A percentile compares a stretch with the other conserved stretches of the same genome.
phyloP scores from a whole-genome alignment of 2,888 invertebrate genomes.

The Minunthozetes semirufus region DNA sequence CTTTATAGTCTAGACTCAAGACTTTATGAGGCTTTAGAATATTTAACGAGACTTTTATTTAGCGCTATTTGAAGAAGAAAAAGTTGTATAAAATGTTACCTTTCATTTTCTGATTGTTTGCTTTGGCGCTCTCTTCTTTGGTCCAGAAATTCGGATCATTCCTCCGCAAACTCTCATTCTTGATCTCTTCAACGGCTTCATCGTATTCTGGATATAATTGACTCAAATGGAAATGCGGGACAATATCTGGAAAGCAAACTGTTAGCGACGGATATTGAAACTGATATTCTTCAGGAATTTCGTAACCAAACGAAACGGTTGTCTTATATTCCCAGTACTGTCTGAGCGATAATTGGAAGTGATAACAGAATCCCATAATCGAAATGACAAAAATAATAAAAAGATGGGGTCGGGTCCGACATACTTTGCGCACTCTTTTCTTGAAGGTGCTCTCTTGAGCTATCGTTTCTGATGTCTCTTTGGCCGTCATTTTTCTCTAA shows the following conservation, averaged over 20 bases:
- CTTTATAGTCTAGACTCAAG: no score
- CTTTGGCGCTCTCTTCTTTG: not conserved
- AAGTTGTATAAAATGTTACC: no score
- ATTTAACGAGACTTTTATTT: no score
- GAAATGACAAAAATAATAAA: slow-evolving; percentile 32
- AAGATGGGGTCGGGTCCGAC: slow-evolving; percentile 25
- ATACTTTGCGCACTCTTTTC: not conserved
- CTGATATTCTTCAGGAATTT: slow-evolving; percentile 16
- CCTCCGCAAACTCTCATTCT: not conserved
- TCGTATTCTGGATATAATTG: slow-evolving; percentile 29
- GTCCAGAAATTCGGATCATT: slow-evolving; percentile 33
- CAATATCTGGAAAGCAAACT: slow-evolving; percentile 30
- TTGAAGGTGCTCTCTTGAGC: not conserved
- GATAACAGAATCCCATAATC: slow-evolving; percentile 33
- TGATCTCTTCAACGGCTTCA: slow-evolving; percentile 25
- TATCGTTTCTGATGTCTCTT: not conserved
- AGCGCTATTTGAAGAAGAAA: no score
- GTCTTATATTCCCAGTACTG: slow-evolving; percentile 32
- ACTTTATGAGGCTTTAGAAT: no score
- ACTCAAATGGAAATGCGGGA: slow-evolving; percentile 27
- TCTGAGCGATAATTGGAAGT: slow-evolving; percentile 26
- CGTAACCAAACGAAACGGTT: slow-evolving; percentile 13
- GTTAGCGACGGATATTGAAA: slow-evolving; percentile 32
- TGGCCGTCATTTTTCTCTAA: not conserved
- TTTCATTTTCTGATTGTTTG: not conserved